Base-by-base conservation (phyloP, 2,113 vertebrate species). In the Nematolebias whitei region DNA sequence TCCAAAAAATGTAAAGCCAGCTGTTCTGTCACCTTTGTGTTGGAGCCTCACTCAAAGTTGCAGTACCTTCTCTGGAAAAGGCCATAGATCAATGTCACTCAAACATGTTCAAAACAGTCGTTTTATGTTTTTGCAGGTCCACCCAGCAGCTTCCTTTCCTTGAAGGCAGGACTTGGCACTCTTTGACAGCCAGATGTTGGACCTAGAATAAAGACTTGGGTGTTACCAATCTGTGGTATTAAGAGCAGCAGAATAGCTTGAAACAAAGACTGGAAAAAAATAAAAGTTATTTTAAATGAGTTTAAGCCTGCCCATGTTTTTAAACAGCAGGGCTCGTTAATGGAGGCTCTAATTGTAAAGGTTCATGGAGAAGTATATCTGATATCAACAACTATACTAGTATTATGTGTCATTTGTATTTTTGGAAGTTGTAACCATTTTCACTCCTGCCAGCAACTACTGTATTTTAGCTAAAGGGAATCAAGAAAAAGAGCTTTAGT, bases 61-160 rank as follows among this genome's bases (percentile, higher is more conserved):
- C n/a, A 72, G 58, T 29, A 12, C 39, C 40, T 65, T 39, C 59
- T 19, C 44, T 71, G 68, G 63, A 77, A 79, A 84, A 63, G 44
- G 52, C 63, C 59, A 84, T 83, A 57, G 63, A 81, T 87, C 80
- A 83, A 56, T 18, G 50, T 80, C 74, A 84, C 67, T 74, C 59
- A 85, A 67, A 83, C 60, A 81, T 78, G 63, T 72, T 77, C 56
- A 73, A 70, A 80, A 80, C 71, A 52, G 68, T 76, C 74, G 77
- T 88, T 35, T 82, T 61, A 72, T 88, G 75, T 79, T 75, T 59
- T 75, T 87, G 62, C 74, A 83, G 69, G 62, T 88, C 78, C 76
- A 65, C 79, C 71, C 74, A 73, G 64, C 38, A 64, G 67, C 73
- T 77, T 78, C 63, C 77, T 68, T 57, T 44, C 44, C 59, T 61